Base-by-base conservation (phyloP, 2,113 vertebrate genomes). In the Psilopsiagon aymara region DNA sequence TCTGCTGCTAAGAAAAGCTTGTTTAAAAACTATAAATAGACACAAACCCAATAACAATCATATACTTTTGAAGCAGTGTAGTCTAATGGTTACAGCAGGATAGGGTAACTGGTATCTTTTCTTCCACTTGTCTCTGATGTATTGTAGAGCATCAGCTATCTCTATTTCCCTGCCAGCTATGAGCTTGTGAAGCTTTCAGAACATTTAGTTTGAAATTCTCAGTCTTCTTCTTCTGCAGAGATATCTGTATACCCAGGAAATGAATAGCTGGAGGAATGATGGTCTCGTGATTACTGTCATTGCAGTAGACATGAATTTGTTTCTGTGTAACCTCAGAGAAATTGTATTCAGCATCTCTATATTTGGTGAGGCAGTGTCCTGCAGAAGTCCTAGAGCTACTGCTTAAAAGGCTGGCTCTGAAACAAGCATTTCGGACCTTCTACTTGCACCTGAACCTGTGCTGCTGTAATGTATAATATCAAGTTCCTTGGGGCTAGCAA, bases 1-100 rank as follows among this genome's bases (percentile, higher is more conserved):
- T 94, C 77, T 91, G 31, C 82, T 94, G 24, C 52, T 82, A 74
- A 92, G 81, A 77, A 94, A 91, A 92, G 24, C 53, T 88, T 88
- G 27, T 71, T 91, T 46, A 19, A 83, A 73, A 95, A 71, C 47
- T 83, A 88, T 74, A 90, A 95, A 97, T 76, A 95, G 66, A 95
- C 55, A 90, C 28, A 69, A 89, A 49, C 0, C 7, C 53, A 82
- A 77, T n/a, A 96, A 96, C 51, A 90, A 90, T 64, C 15, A 59
- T 47, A 3, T 69, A 28, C 92, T 82, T 93, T 91, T 59, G n/a
- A 86, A 93, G 46, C 41, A 51, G 37, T 53, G 11, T 14, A 43
- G 16, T 60, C 39, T 37, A 41, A 39, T 66, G 21, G 11, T 69
- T 64, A 37, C 41, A 62, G 78, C 78, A 73, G 28, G 10, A 10